These are phyloP conservation scores for Coregonus ussuriensis DNA, from an alignment of 2,797 vertebrate species.

Conservation along the genomic window DNA sequence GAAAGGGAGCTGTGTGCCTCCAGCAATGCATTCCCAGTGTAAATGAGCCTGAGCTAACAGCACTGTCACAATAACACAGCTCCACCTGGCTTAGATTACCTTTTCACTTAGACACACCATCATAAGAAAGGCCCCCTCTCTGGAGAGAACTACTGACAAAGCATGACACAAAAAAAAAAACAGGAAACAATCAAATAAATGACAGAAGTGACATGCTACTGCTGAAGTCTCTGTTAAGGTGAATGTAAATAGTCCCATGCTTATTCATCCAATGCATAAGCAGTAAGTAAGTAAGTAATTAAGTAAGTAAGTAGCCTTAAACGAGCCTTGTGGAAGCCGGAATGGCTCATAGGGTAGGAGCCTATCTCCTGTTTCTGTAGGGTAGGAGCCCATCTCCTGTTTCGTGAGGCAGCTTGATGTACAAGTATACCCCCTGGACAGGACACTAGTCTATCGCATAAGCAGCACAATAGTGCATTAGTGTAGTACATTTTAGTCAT, in stretches of 20 bases:
- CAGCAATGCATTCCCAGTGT: no score
- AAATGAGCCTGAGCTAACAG: constrained; percentile 5
- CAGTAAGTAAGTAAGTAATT: neutral
- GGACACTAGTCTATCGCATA: neutral
- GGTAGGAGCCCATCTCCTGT: no score
- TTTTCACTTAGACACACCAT: constrained; percentile 21
- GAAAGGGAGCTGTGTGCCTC: constrained; percentile 16
- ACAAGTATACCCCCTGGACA: neutral
- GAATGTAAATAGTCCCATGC: neutral
- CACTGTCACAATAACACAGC: constrained; percentile 20
- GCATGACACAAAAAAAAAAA: constrained; percentile 11
- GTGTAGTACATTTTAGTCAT: no score
- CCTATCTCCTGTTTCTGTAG: neutral
- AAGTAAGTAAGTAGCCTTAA: neutral
- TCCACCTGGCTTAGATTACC: constrained; percentile 16
- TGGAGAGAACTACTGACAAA: neutral
- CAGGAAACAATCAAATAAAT: constrained; percentile 1
- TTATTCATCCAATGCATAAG: neutral
- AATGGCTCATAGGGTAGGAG: no score
- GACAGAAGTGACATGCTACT: neutral
- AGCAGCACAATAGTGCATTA: neutral
- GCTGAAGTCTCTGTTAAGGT: constrained; percentile 11
- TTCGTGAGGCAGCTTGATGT: neutral
- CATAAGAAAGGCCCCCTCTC: constrained; percentile 13
- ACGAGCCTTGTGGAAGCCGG: no score